Base-by-base conservation (phyloP, 1,140 invertebrate species). In the Drosophila ercepeae region DNA sequence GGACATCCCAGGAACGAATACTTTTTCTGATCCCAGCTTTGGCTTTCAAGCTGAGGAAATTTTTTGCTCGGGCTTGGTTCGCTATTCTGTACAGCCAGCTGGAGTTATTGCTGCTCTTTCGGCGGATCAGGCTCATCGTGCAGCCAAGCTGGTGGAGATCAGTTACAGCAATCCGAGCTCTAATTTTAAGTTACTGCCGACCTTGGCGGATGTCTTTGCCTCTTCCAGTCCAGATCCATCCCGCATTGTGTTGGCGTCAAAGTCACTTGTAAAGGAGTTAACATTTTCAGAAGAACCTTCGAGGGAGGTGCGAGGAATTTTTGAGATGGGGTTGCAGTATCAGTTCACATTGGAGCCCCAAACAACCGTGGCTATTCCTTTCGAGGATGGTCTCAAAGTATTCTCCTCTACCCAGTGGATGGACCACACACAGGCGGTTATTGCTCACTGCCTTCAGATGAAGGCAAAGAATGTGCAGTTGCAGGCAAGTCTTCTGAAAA, bases 1-100 rank as follows among this genome's bases (percentile, higher is more conserved):
- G 77, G 96, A 97, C 83, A 94, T 97, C 25, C 95, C 96, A 0
- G 96, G 96, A 0, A 95, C 93, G 42, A 92, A 91, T 0, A 63
- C 46, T 4, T 27, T 91, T 2, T 63, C 49, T 2, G 70, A 69
- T 0, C 63, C 90, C 0, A 64, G 13, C n/a, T 86, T 89, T 54
- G 89, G 75, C 0, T 77, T 81, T 14, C 75, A 73, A 0, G 21
- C 9, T 2, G 75, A 90, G 9, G 92, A 93, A 67, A 89, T 94
- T 4, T 91, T 94, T 18, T 92, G 91, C 16, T 84, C 78, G 45
- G 92, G 88, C 32, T 91, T 81, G 9, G 92, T 96, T 0, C 81
- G 89, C 4, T 95, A 93, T 84, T 94, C 95, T 51, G 95, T 95
- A 1, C 96, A 97, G 78, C 94, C 95, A 0, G 63, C 97, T 14